Percentiles rank a stretch among this genome's conserved stretches.
phyloP scores from a whole-genome alignment of 2,113 vertebrate species.

The Apodemus sylvaticus region DNA sequence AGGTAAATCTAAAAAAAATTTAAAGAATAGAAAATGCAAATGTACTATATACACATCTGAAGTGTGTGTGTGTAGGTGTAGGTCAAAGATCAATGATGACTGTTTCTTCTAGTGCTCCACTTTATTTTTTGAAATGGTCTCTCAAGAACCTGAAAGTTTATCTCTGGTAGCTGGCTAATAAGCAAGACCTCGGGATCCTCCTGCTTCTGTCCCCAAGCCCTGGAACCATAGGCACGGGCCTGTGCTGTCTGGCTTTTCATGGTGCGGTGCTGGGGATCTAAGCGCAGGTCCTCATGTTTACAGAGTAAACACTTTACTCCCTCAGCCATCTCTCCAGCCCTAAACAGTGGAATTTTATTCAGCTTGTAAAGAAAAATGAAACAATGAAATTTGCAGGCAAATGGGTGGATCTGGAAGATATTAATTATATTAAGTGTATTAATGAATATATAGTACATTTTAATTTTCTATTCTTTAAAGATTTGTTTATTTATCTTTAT shows the following conservation, averaged over 20 bases:
- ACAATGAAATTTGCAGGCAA: background rate
- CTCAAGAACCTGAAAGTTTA: background rate
- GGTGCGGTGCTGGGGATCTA: background rate
- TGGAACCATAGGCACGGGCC: background rate
- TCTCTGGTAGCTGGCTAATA: background rate
- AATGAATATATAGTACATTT: too few species aligned
- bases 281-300: background rate
- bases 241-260: background rate
- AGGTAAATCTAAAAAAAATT: background rate
- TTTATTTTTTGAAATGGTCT: background rate
- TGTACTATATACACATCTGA: background rate
- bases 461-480: too few species aligned
- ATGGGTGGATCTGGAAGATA: background rate
- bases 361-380: background rate
- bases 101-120: background rate
- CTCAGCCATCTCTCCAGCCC: background rate
- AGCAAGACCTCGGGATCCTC: too few species aligned
- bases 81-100: background rate
- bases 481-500: too few species aligned
- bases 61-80: background rate
- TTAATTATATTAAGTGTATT: background rate
- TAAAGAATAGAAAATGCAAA: background rate
- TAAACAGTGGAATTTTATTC: background rate
- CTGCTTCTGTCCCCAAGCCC: background rate
- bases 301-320: background rate